Base-by-base conservation (phyloP, 2,797 vertebrate species). In the Muscicapa comitata region DNA sequence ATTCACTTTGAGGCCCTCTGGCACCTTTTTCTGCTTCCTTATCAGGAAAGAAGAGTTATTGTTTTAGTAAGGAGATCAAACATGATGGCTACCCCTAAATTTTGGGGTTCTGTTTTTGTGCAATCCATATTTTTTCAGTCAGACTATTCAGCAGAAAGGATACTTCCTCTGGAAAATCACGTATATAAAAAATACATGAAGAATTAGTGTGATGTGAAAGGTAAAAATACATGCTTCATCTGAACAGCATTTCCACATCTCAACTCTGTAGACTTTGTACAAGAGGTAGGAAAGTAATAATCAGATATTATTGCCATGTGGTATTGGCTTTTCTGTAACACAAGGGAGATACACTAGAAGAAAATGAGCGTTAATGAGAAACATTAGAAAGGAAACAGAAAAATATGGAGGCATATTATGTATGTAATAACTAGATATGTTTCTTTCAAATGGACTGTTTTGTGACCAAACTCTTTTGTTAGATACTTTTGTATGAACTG, bases 21-120 rank as follows among this genome's bases (percentile, higher is more conserved):
- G 37, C 50, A 45, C 24, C 7, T 42, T 55, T 15, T 79, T 81
- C n/a, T 53, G 4, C 13, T 80, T 48, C 45, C 35, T 75, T 43
- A 33, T 17, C 17, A 38, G 35, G 70, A 82, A 63, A 61, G 1
- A 74, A 75, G 2, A 1, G 1, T 43, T 84, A 17, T 65, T 86
- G 10, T 6, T 82, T 58, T 40, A 31, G 23, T 31, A 67, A n/a
- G 17, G 33, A 14, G 13, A 85, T 4, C 17, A 65, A 72, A 62
- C 7, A 53, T 26, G 7, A 48, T 2, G 0, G 7, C 5, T 79
- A 26, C 2, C 7, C 4, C 2, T 37, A 83, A 55, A 14, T n/a
- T 74, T 37, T 23, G 8, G 7, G 6, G 4, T 4, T 61, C 13
- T 71, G 0, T 20, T 70, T 75, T 70, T 38, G 28, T 50, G n/a